A percentile compares a stretch with the other conserved stretches of the same genome.
These are phyloP conservation scores for Poicephalus gulielmi DNA, from an alignment of 2,113 vertebrate species.

Conservation along the genomic window DNA sequence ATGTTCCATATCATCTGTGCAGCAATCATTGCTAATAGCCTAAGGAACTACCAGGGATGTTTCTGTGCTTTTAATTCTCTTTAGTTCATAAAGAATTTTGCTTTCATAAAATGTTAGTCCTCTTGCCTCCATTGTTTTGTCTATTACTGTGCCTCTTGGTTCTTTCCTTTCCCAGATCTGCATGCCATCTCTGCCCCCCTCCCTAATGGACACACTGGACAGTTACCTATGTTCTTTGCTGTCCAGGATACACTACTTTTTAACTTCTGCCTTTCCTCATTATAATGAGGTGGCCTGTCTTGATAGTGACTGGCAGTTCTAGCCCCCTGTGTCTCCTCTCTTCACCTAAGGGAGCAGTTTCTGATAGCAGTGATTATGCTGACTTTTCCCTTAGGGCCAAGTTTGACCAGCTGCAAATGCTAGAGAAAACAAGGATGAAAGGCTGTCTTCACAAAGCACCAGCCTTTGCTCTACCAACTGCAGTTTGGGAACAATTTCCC, in stretches of 20 bases:
- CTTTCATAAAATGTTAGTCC: background rate
- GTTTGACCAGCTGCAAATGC: background rate
- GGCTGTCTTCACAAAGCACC: background rate
- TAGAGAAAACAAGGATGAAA: background rate
- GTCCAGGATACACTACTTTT: background rate
- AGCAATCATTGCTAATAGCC: background rate
- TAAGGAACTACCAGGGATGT: background rate
- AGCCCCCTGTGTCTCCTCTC: background rate
- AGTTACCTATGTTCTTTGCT: background rate
- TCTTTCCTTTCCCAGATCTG: background rate
- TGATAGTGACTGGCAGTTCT: background rate
- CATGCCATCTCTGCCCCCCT: background rate
- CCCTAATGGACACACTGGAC: background rate
- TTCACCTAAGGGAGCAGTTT: background rate
- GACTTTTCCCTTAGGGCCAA: background rate
- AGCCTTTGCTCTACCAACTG: background rate
- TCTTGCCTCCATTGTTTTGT: background rate
- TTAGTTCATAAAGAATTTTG: background rate
- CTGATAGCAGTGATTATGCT: background rate
- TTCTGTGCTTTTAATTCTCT: background rate
- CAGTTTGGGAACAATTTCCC: background rate
- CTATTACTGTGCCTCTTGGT: background rate
- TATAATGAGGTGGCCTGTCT: background rate
- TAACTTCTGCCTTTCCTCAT: background rate
- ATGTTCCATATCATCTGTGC: background rate